Evolutionary conservation across 1,140 invertebrate species (phyloP), one percentile per base, ranked within the genome.

Genomic region (Aporrectodea caliginosa): DNA sequence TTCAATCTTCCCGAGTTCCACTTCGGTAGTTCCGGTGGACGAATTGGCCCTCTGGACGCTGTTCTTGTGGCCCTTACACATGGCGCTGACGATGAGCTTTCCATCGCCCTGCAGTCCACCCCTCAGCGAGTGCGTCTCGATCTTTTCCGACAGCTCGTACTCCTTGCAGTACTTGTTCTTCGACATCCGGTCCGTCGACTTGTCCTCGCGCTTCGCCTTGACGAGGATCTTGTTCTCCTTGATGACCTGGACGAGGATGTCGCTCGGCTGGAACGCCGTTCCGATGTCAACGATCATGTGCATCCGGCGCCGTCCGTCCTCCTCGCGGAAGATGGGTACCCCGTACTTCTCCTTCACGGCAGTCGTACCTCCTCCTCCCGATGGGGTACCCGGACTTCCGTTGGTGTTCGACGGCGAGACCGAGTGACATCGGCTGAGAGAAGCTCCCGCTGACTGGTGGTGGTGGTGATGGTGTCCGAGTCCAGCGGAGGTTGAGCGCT

Each of bases 151-250:
- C 16, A 81, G 77, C 35, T 81, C 80, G 73, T 68, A 81, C 71
- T 81, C 80, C 31, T 74, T 71, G 33, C 31, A 81, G 43, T 73
- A 81, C 68, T 81, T 81, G 80, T 73, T 43, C 71, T 81, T 81
- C 1, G 71, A 72, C 35, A 78, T 27, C 30, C 76, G 69, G 33
- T 81, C 80, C 6, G 77, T 35, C 16, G 80, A 79, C 43, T 73
- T 69, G 43, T 74, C 71, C 58, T 81, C 80, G 43, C 77, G 71
- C 73, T 81, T 81, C n/a, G 80, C 80, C 73, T 77, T 78, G 16
- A 81, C 75, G 71, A 35, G 69, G 29, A 81, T 81, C 43, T 70
- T 58, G 35, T 81, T 81, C 33, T 81, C 80, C 71, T 81, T 81
- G 30, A 81, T 78, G 12, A 76, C 75, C 75, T 76, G 75, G 35